phyloP scores from a whole-genome alignment of 2,113 vertebrate species.

The Myiozetetes cayanensis region DNA sequence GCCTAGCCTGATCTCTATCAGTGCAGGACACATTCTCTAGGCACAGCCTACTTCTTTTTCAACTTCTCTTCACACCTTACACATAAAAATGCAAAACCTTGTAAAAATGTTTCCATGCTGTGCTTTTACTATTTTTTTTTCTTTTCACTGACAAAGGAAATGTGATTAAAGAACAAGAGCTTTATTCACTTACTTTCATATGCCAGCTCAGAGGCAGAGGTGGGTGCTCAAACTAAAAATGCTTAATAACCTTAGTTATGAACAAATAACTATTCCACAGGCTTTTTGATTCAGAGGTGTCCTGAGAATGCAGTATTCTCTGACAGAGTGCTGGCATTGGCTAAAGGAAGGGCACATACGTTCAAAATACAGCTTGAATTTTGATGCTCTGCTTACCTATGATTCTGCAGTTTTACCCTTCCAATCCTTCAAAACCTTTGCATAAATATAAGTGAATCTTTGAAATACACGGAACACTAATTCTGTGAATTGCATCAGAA shows the following conservation, averaged over 20 bases:
- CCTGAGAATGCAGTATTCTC: not conserved
- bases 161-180: not conserved
- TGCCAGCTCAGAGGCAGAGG: not conserved
- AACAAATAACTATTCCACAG: not conserved
- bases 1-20: not conserved
- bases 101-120: not conserved
- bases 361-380: not conserved
- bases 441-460: not conserved
- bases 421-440: not conserved
- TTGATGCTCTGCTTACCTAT: not conserved
- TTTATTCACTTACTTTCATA: not conserved
- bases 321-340: not conserved
- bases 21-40: not conserved
- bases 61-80: not conserved
- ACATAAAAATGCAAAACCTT: not conserved
- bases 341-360: not conserved
- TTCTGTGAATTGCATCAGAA: not conserved
- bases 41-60: not conserved
- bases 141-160: not conserved
- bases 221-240: not conserved
- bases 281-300: not conserved
- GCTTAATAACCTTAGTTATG: not conserved
- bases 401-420: not conserved
- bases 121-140: not conserved
- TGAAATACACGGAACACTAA: not conserved